phyloP scores from a whole-genome alignment of 2,113 vertebrate genomes.

The Gobio gobio region DNA sequence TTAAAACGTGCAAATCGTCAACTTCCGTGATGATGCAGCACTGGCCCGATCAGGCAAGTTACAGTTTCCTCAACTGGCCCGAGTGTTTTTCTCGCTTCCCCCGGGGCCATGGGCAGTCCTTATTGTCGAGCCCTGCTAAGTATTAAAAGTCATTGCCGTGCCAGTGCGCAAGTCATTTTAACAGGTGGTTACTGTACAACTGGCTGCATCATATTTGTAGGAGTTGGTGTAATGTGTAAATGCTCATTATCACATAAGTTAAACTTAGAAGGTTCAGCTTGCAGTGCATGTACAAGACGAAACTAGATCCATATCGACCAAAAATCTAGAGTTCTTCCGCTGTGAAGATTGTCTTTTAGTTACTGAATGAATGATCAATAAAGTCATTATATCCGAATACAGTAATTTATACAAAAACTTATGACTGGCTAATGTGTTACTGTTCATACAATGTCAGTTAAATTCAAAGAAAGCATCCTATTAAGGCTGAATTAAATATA shows the following conservation, averaged over 20 bases:
- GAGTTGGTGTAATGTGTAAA: constrained; percentile 18
- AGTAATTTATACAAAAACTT: too few species aligned
- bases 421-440: neutral
- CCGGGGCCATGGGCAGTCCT: too few species aligned
- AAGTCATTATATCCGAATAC: neutral
- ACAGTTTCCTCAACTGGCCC: too few species aligned
- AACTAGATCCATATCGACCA: neutral
- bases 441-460: neutral
- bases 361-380: neutral
- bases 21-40: too few species aligned
- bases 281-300: neutral
- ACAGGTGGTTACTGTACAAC: neutral
- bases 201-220: neutral
- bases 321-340: neutral
- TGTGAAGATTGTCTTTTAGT: neutral
- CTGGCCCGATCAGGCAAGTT: too few species aligned
- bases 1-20: too few species aligned
- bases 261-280: neutral
- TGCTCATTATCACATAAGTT: neutral
- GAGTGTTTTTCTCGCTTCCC: too few species aligned
- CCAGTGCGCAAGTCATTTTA: neutral
- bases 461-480: neutral
- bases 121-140: too few species aligned
- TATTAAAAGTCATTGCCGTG: neutral
- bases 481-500: neutral